Evolutionary conservation across 2,113 vertebrate species (phyloP).

Genomic region (Tupaia tana): DNA sequence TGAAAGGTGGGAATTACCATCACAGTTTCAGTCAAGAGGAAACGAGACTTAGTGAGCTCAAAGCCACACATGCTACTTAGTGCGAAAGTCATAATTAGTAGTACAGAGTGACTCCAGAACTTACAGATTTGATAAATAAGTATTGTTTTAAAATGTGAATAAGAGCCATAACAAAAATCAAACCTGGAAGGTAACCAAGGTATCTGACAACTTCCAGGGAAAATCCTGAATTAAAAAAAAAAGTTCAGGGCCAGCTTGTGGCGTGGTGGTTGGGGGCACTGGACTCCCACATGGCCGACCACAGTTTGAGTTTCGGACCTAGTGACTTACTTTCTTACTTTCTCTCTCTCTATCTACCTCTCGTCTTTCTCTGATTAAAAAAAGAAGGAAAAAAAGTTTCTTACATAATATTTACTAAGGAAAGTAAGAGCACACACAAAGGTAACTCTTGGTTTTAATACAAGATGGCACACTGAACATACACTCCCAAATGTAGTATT

Average conservation of each 20-base stretch:
- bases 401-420: neutral
- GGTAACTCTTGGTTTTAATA: neutral
- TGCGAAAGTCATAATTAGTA: neutral
- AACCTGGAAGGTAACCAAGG: neutral
- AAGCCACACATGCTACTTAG: neutral
- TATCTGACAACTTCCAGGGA: neutral
- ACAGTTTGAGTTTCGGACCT: no score
- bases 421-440: neutral
- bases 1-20: neutral
- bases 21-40: neutral
- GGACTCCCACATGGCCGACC: no score
- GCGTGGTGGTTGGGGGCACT: no score
- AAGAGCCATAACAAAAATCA: neutral
- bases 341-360: no score
- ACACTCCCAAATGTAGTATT: no score
- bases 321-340: no score
- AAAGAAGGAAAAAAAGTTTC: neutral
- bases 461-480: neutral
- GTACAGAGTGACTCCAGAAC: neutral
- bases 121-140: neutral
- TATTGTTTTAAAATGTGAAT: neutral
- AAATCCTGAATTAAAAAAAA: neutral
- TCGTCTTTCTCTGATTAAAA: no score
- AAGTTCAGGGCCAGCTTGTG: neutral
- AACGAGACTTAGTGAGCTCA: conserved; percentile 4